Percentiles rank a stretch among this genome's conserved stretches.
Conservation (phyloP, 1,140 invertebrate species). For the Drosophila cardini region DNA sequence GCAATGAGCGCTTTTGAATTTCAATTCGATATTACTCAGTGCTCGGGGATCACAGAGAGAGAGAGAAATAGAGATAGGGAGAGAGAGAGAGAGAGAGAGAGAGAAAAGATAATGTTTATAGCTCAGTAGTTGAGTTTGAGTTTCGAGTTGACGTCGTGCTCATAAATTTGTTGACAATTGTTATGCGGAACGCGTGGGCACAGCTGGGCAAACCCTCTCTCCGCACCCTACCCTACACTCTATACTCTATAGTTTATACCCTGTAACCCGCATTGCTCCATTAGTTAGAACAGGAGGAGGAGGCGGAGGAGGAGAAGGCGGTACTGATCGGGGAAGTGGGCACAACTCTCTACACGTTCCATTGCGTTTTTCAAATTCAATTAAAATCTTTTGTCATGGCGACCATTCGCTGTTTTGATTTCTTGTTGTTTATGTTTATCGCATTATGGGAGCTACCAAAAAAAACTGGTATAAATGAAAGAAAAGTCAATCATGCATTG, state of each 20-base stretch:
- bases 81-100: too few relatives aligned
- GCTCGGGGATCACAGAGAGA: conserved; percentile 1
- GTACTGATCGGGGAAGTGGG: not conserved
- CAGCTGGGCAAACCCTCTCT: conserved; percentile 51
- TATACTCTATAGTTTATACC: not conserved
- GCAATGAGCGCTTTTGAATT: conserved; percentile 52
- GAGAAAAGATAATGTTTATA: conserved; percentile 38
- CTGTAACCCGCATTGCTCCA: conserved; percentile 11
- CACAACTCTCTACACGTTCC: conserved; percentile 61
- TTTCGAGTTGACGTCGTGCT: conserved; percentile 68
- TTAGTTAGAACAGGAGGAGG: not conserved
- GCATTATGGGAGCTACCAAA: conserved; percentile 42
- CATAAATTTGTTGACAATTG: conserved; percentile 83
- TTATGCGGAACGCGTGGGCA: conserved; percentile 75
- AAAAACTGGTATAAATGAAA: conserved; percentile 9
- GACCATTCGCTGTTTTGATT: conserved; percentile 62
- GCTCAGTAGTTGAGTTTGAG: conserved; percentile 37
- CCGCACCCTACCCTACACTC: conserved; percentile 23
- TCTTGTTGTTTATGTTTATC: conserved; percentile 38
- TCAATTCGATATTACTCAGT: conserved; percentile 42
- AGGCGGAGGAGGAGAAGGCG: too few relatives aligned
- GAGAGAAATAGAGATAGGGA: too few relatives aligned
- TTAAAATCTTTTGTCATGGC: conserved; percentile 81
- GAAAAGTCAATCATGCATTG: conserved; percentile 61
- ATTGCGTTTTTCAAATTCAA: conserved; percentile 82